Evolutionary conservation across 2,797 vertebrate species (phyloP), one percentile per base, ranked within the genome.

Genomic region (Sciaenops ocellatus): DNA sequence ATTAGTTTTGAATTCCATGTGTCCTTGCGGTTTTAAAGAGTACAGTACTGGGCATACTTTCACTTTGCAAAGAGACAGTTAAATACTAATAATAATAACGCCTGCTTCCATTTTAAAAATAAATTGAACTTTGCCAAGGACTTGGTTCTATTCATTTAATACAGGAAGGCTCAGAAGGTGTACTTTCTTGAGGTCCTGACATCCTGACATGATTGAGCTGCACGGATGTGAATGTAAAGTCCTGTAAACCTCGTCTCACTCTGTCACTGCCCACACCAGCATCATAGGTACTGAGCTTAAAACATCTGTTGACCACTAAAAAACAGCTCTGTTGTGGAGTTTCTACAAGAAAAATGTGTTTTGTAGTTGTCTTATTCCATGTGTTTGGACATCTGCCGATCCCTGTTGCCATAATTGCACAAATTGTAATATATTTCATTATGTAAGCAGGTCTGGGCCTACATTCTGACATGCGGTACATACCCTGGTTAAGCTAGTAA

Each of bases 321-420:
- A 59, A 46, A 8, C 28, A 4, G n/a, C 47, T 79, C 28, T 47
- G 34, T 44, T 38, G 8, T 5, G 6, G 26, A n/a, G 13, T 38
- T 76, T 66, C 44, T 57, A 18, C 60, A 18, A 20, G 16, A 65
- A 22, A 22, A 54, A 18, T n/a, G 30, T 42, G 34, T 61, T 52
- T 6, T 72, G 41, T 20, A 20, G 52, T 62, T 41, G 44, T 67
- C 51, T 71, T 54, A 18, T 48, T 46, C 60, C 66, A 9, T 79
- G 44, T 85, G 51, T 82, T 81, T 80, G 84, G 75, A 78, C 17
- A 17, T 42, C 24, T n/a, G 52, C 44, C 68, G 3, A 1, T 61
- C 38, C 22, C 6, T 57, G 73, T 69, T 69, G 46, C 56, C 47
- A 41, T 6, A 30, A 54, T 16, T 63, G 6, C 26, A 28, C 6